Evolutionary conservation across 2,888 invertebrate species (phyloP).

Genomic region (Lithosia quadra): DNA sequence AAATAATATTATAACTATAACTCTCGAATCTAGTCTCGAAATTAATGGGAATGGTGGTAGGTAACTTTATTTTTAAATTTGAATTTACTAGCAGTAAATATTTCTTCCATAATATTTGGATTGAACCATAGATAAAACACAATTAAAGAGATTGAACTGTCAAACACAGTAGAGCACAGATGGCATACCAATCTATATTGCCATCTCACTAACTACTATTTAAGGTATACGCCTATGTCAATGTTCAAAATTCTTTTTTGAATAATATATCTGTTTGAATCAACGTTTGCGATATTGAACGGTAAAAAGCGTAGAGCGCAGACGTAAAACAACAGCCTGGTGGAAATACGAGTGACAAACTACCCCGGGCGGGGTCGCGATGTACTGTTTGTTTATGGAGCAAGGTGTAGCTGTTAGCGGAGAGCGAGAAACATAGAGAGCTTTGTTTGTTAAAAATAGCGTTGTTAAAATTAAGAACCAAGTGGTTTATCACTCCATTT

Average conservation of each 20-base stretch:
- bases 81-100: too few relatives aligned
- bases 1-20: too few relatives aligned
- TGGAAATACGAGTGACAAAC: slow-evolving; percentile 67
- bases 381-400: slow-evolving; percentile 62
- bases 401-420: slow-evolving; percentile 27
- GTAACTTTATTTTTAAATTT: too few relatives aligned
- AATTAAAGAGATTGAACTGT: too few relatives aligned
- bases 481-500: too few relatives aligned
- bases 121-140: too few relatives aligned
- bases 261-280: slow-evolving; percentile 24
- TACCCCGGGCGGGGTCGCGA: slow-evolving; percentile 53
- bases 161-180: not conserved
- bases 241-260: not conserved
- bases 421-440: not conserved
- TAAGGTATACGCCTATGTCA: too few relatives aligned
- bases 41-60: too few relatives aligned
- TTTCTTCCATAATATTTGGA: too few relatives aligned
- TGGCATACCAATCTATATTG: not conserved
- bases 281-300: slow-evolving; percentile 56
- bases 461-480: too few relatives aligned
- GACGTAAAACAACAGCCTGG: slow-evolving; percentile 63
- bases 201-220: not conserved
- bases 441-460: not conserved
- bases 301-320: slow-evolving; percentile 57
- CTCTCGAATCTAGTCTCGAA: too few relatives aligned